A percentile compares a stretch with the other conserved stretches of the same genome.
Evolutionary conservation across 2,113 vertebrate genomes (phyloP).

Genomic region (Dicentrarchus labrax): DNA sequence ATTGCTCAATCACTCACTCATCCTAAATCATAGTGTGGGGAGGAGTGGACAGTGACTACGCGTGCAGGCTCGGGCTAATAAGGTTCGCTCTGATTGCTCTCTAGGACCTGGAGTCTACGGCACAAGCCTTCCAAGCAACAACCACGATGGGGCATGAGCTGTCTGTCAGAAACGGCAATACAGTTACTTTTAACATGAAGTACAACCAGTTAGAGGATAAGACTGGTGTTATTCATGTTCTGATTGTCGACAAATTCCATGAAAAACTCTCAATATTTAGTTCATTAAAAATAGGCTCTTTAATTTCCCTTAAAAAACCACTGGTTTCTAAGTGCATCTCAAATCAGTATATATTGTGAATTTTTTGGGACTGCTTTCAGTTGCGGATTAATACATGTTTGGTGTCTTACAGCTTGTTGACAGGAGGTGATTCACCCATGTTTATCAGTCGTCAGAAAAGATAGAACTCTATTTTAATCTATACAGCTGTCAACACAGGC

Average conservation of each 20-base stretch:
- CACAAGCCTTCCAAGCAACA: constrained; percentile 40
- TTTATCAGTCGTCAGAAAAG: neutral
- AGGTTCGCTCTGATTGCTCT: constrained; percentile 37
- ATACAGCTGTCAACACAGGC: neutral
- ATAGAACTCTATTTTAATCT: neutral
- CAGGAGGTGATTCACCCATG: neutral
- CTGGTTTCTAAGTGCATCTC: neutral
- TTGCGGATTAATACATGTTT: constrained; percentile 1
- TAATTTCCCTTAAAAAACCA: neutral
- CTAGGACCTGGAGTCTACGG: constrained; percentile 22
- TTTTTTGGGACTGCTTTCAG: constrained; percentile 1
- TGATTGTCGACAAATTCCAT: neutral
- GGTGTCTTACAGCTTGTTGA: neutral
- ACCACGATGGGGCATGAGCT: constrained; percentile 19
- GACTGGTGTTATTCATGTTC: neutral
- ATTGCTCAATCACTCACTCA: constrained; percentile 40
- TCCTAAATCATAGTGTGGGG: constrained; percentile 43
- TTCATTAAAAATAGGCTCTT: too few species aligned
- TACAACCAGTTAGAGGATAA: neutral
- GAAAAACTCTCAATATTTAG: neutral
- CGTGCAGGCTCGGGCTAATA: constrained; percentile 40
- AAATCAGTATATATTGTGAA: neutral
- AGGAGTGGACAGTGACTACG: constrained; percentile 16
- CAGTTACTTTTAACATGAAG: neutral
- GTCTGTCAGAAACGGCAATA: constrained; percentile 18